Evolutionary conservation across 2,113 vertebrate species (phyloP).

Genomic region (Chroicocephalus ridibundus): DNA sequence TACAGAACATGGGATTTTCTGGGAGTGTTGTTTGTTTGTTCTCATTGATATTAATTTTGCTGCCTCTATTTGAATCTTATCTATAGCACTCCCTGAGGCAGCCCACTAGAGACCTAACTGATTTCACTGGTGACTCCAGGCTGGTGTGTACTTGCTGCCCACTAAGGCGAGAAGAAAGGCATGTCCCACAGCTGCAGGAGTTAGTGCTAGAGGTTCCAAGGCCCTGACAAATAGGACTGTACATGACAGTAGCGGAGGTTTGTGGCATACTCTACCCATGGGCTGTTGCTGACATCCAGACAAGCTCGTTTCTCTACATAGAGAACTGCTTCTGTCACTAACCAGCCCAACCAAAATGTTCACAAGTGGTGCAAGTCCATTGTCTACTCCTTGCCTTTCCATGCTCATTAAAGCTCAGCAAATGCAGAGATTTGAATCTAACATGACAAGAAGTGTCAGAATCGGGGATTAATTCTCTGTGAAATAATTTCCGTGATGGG

Average conservation of each 20-base stretch:
- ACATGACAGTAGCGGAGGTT: background rate
- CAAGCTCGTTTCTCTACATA: background rate
- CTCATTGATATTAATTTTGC: slow-evolving; percentile 7
- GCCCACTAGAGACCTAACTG: background rate
- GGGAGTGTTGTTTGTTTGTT: background rate
- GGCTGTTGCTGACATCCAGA: background rate
- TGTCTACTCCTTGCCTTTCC: background rate
- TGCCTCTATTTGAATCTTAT: background rate
- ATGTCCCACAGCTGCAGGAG: background rate
- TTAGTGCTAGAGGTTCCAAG: background rate
- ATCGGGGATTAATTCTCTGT: background rate
- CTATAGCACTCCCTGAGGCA: background rate
- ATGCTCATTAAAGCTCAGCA: background rate
- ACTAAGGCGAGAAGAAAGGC: background rate
- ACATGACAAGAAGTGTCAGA: background rate
- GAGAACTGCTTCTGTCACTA: background rate
- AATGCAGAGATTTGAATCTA: background rate
- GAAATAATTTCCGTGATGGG: background rate
- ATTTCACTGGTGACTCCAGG: background rate
- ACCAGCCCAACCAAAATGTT: background rate
- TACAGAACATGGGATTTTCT: slow-evolving; percentile 48
- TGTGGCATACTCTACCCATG: background rate
- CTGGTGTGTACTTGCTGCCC: background rate
- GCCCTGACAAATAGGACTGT: background rate
- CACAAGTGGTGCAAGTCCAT: background rate